These are phyloP conservation scores for Stylophora pistillata DNA, from an alignment of 64 coral and sea anemone species.

Conservation along the genomic window DNA sequence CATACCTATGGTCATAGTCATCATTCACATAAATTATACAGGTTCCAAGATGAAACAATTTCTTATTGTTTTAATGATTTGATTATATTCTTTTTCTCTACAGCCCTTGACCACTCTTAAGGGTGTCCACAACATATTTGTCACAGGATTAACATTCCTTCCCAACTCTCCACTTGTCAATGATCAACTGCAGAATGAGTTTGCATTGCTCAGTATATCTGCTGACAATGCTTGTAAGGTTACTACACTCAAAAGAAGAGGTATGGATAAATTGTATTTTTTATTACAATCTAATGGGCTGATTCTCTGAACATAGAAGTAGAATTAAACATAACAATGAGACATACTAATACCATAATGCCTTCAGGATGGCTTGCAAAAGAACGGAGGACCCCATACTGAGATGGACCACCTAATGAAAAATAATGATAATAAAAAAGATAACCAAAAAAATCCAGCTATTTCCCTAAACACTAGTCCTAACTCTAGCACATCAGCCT, in stretches of 20 bases:
- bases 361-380: too few relatives aligned
- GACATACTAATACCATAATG: too few relatives aligned
- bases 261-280: conserved; percentile 12
- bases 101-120: conserved; percentile 79
- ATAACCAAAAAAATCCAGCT: too few relatives aligned
- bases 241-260: conserved; percentile 79
- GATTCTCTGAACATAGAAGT: too few relatives aligned
- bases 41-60: not conserved
- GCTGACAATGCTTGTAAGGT: conserved; percentile 96
- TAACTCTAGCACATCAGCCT: too few relatives aligned
- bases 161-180: conserved; percentile 75
- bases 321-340: too few relatives aligned
- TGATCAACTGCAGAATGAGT: conserved; percentile 79
- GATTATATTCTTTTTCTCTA: conserved; percentile 11
- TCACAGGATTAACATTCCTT: conserved; percentile 89
- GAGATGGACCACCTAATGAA: too few relatives aligned
- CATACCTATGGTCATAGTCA: too few relatives aligned
- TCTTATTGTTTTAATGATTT: not conserved
- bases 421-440: too few relatives aligned
- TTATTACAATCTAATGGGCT: not conserved
- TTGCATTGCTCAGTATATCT: conserved; percentile 91
- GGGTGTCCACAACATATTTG: conserved; percentile 96
- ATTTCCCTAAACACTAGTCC: too few relatives aligned
- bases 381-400: too few relatives aligned
- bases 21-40: too few relatives aligned